Evolutionary conservation across 2,888 invertebrate genomes (phyloP), one percentile per base, ranked within the genome.

Genomic region (Dermolepida albohirtum): DNA sequence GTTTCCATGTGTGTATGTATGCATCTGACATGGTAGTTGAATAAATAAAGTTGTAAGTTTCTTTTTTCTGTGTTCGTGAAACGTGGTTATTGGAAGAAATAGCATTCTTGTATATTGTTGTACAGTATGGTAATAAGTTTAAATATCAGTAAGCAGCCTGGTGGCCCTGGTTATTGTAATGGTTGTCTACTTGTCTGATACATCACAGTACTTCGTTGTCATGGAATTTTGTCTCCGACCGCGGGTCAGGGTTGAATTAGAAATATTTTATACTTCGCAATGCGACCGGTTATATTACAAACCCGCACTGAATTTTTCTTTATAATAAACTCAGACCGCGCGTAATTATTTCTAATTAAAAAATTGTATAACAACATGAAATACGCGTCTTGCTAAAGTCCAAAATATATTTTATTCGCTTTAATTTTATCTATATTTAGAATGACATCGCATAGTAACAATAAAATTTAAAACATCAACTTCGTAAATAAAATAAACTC

Each of bases 121-220:
- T 68, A 59, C 68, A 57, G 49, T 65, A 67, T 62, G 70, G 71
- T 70, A 71, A 72, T 73, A 73, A 72, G 71, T 71, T 72, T 67
- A 67, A 70, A 67, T 55, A 68, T 73, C 70, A 70, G 68, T 70
- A 70, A 66, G 72, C 66, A 70, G 63, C 69, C 67, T 73, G 73
- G 72, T 72, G 72, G 72, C 71, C 73, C 69, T 68, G 70, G 68
- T 70, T 71, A 72, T 73, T 72, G 73, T 73, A 71, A 64, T 65
- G 63, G 65, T 70, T 72, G 72, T 70, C 73, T 70, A 64, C 67
- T 70, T 72, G 72, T 69, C 73, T 69, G 73, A 71, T 72, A 71
- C 72, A 72, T 73, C 72, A 73, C 68, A 63, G 71, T 57, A 68
- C 68, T 70, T 64, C 67, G 70, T 71, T 69, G 71, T 72, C 71